Percentiles rank a stretch among this genome's conserved stretches.
Evolutionary conservation across 2,888 invertebrate genomes (phyloP).

Genomic region (Cosmia pyralina): DNA sequence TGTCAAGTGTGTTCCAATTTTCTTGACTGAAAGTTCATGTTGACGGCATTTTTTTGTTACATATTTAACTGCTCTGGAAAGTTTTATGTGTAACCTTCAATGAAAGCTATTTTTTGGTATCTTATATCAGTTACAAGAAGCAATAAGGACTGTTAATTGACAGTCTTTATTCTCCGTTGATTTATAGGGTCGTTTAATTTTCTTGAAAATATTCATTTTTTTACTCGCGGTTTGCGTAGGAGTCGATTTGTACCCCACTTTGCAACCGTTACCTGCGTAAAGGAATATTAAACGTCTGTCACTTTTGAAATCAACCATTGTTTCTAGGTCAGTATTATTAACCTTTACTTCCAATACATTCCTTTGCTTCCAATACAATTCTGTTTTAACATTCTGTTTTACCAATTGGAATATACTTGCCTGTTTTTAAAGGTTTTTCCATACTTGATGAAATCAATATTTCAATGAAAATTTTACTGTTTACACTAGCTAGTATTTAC

Average conservation of each 20-base stretch:
- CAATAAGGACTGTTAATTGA: neutral
- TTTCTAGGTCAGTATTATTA: slow-evolving; percentile 23
- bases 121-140: neutral
- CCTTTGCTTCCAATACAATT: no score
- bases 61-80: slow-evolving; percentile 12
- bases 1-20: slow-evolving; percentile 52
- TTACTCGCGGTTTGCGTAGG: neutral
- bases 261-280: slow-evolving; percentile 22
- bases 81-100: neutral
- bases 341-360: neutral
- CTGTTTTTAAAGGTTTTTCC: neutral
- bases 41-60: slow-evolving; percentile 31
- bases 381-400: no score
- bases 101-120: neutral
- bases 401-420: neutral
- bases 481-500: neutral
- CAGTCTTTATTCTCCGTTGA: neutral
- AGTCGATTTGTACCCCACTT: slow-evolving; percentile 4
- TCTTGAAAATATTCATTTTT: neutral
- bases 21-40: slow-evolving; percentile 49
- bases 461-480: neutral
- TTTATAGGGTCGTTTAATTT: neutral
- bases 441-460: neutral
- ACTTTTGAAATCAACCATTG: slow-evolving; percentile 44
- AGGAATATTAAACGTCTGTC: slow-evolving; percentile 24